These are phyloP conservation scores for Stigmatopora nigra DNA, from an alignment of 2,113 vertebrate species.

Conservation along the genomic window DNA sequence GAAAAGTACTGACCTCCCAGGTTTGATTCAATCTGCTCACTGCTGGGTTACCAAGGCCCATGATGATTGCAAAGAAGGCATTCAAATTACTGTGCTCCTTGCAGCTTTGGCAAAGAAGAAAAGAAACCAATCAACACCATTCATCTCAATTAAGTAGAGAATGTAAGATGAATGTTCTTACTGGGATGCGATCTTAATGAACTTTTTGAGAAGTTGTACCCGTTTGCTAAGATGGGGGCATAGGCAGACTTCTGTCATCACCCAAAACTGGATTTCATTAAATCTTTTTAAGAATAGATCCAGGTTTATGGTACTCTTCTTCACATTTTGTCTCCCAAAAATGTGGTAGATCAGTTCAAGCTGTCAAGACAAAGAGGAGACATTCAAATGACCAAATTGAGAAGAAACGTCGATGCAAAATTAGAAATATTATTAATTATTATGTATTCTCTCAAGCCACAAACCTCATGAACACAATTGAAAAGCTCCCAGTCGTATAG, in stretches of 20 bases:
- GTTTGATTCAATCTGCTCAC: constrained; percentile 89
- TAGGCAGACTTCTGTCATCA: constrained; percentile 91
- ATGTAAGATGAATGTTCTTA: constrained; percentile 65
- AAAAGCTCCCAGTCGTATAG: constrained; percentile 98
- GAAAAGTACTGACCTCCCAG: constrained; percentile 84
- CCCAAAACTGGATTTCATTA: constrained; percentile 98
- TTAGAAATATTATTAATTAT: neutral
- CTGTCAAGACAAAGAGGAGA: constrained; percentile 56
- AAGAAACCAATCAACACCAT: neutral
- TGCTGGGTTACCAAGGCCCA: constrained; percentile 96
- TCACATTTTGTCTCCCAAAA: constrained; percentile 90
- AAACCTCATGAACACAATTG: constrained; percentile 94
- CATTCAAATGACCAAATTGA: neutral
- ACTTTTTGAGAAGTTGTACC: constrained; percentile 97
- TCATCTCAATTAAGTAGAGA: neutral
- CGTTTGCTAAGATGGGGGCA: constrained; percentile 92
- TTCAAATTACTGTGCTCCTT: constrained; percentile 97
- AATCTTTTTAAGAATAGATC: constrained; percentile 95
- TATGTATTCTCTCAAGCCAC: too few relatives aligned
- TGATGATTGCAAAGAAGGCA: constrained; percentile 91
- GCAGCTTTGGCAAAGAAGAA: constrained; percentile 75
- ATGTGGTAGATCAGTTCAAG: constrained; percentile 94
- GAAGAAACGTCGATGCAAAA: neutral
- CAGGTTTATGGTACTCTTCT: constrained; percentile 94
- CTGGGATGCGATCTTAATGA: constrained; percentile 98